Conservation (phyloP, 2,888 invertebrate genomes). For the Syrista parreyssii region DNA sequence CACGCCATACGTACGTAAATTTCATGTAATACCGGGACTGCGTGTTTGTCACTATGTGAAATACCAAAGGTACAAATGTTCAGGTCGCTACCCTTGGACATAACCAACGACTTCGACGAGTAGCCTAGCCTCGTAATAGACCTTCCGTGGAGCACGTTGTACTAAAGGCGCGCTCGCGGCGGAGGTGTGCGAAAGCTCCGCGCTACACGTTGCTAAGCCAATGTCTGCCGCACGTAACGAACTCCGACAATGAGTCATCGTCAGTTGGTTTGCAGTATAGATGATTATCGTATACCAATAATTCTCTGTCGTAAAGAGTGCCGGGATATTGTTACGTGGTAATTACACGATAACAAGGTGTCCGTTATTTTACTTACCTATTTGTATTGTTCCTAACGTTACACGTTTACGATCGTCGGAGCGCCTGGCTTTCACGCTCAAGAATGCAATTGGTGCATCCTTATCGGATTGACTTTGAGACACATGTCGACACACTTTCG, state of each 20-base stretch:
- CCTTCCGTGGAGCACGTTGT: neutral
- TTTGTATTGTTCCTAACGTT: neutral
- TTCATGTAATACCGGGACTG: no score
- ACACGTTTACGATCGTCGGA: neutral
- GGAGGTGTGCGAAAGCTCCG: constrained; percentile 8
- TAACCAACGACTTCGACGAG: neutral
- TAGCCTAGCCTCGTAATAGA: neutral
- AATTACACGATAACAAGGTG: neutral
- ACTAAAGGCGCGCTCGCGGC: neutral
- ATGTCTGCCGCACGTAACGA: neutral
- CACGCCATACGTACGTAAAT: no score
- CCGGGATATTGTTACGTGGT: neutral
- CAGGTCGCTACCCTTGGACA: neutral
- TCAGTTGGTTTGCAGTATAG: neutral
- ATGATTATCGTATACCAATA: neutral
- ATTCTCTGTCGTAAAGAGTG: neutral
- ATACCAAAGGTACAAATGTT: neutral
- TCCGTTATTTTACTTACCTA: neutral
- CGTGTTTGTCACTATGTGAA: neutral
- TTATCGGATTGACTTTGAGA: neutral
- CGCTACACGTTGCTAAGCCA: constrained; percentile 11
- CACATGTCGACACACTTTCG: neutral
- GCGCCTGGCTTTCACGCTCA: neutral
- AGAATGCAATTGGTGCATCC: neutral
- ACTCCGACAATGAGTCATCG: neutral